These are phyloP conservation scores for Dasyurus viverrinus DNA, from an alignment of 2,113 vertebrate species.

Conservation along the genomic window DNA sequence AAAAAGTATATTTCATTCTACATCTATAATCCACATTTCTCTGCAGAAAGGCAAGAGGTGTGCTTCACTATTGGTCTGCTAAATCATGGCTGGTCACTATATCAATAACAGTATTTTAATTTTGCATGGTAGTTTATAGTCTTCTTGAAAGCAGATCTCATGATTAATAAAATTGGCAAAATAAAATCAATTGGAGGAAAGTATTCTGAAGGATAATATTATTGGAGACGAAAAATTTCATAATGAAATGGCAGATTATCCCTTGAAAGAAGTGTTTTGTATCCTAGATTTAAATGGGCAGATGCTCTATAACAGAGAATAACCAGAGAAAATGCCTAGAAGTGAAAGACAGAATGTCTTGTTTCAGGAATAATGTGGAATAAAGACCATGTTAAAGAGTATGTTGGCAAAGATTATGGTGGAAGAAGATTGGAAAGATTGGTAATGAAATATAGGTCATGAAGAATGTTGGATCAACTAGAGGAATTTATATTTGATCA, in stretches of 20 bases:
- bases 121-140: background rate
- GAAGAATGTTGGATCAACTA: background rate
- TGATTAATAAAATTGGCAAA: background rate
- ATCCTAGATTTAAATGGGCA: background rate
- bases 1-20: background rate
- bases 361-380: background rate
- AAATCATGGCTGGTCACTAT: background rate
- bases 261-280: background rate
- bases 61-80: background rate
- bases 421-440: background rate
- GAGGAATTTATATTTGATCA: background rate
- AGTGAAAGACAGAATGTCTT: background rate
- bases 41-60: background rate
- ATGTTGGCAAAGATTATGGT: background rate
- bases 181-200: background rate
- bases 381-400: background rate
- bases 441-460: background rate
- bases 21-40: background rate
- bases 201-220: background rate
- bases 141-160: background rate
- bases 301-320: background rate
- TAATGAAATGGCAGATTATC: background rate
- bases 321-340: background rate
- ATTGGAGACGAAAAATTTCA: background rate
- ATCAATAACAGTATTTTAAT: background rate